Evolutionary conservation across 2,113 vertebrate species (phyloP).

Genomic region (Ginglymostoma cirratum): DNA sequence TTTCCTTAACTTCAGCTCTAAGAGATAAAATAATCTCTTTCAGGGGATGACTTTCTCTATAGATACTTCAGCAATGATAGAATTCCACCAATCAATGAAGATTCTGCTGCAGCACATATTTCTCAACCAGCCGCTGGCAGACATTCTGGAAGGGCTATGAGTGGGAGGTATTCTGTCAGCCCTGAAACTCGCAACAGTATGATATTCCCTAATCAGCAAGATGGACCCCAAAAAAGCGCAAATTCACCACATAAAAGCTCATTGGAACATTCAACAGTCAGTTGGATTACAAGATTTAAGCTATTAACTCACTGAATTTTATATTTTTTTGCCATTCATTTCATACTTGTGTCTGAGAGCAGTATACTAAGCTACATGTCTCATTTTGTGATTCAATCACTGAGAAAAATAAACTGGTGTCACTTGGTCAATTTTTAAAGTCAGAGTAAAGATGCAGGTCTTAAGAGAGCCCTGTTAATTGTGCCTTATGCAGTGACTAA

Average conservation of each 20-base stretch:
- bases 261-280: constrained; percentile 73
- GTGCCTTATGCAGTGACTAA: constrained; percentile 22
- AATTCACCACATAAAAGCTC: constrained; percentile 44
- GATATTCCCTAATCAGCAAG: constrained; percentile 80
- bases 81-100: constrained; percentile 79
- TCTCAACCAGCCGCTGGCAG: constrained; percentile 61
- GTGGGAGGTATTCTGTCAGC: constrained; percentile 71
- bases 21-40: neutral
- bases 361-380: neutral
- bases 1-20: neutral
- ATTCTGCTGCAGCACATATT: constrained; percentile 56
- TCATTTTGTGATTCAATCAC: neutral
- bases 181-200: constrained; percentile 76
- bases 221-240: constrained; percentile 57
- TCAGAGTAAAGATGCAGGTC: neutral
- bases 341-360: neutral
- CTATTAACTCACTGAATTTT: constrained; percentile 77
- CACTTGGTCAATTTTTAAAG: neutral
- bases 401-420: neutral
- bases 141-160: constrained; percentile 69
- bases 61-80: constrained; percentile 86
- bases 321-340: constrained; percentile 43
- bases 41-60: constrained; percentile 71
- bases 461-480: neutral
- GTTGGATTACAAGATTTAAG: constrained; percentile 78